Evolutionary conservation across 2,113 vertebrate genomes (phyloP), one percentile per base, ranked within the genome.

Genomic region (Cyprinodon brontotheroides): DNA sequence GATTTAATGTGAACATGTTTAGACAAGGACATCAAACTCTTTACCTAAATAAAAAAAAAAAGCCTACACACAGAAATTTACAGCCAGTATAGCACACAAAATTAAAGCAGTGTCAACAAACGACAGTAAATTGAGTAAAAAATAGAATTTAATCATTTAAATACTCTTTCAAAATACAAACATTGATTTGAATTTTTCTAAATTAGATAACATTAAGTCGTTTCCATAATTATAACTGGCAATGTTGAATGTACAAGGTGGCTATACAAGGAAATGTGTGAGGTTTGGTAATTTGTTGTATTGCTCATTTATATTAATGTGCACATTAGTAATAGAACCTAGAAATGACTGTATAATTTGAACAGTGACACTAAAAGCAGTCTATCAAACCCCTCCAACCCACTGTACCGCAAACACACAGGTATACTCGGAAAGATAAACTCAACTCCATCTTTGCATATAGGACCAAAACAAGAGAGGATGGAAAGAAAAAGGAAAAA

Each of bases 141-240:
- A 95, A 95, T 95, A 95, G 92, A 94, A 94, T 94, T 95, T 94
- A 94, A 94, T 94, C 89, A 94, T 94, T 95, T 94, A 95, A 95
- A 94, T 94, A 94, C 88, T 93, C 89, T 90, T 94, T 94, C 89
- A 90, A 93, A 95, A 94, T 95, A 95, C 94, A 95, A 95, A 94
- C 93, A 94, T 92, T 93, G 91, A 94, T 94, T 93, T 89, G 83
- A 92, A 93, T 86, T 81, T 29, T 92, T 57, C 90, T 94, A 92
- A 91, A 92, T 93, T 88, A 90, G 91, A 93, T 87, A 92, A 90
- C 85, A 73, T 89, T 92, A 87, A 90, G 88, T 92, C 89, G 86
- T 93, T 92, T 93, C 80, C 74, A 86, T 92, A 87, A 91, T 91
- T 92, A 83, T 92, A 93, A 93, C 91, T 93, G 88, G 89, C 89